Conservation (phyloP, 1,140 invertebrate genomes). For the Alviniconcha marisindica region DNA sequence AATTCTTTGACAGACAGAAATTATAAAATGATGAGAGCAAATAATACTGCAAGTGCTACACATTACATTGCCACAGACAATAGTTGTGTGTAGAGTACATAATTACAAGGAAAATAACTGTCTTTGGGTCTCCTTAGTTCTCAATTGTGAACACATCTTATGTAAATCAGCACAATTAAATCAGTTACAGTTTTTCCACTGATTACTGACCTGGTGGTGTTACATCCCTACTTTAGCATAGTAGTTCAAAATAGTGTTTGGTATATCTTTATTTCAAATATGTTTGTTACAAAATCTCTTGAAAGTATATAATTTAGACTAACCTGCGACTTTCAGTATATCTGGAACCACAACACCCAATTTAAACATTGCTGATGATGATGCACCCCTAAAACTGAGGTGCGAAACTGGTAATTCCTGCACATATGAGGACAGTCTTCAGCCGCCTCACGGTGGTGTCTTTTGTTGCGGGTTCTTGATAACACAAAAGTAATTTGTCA, state of each 20-base stretch:
- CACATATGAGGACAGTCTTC: neutral
- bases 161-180: no score
- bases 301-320: neutral
- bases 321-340: conserved; percentile 13
- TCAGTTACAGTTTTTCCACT: no score
- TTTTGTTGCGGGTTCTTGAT: neutral
- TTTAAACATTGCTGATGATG: neutral
- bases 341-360: neutral
- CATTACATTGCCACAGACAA: no score
- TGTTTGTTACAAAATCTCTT: conserved; percentile 13
- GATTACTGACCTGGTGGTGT: no score
- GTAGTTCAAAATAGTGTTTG: neutral
- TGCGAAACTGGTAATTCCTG: neutral
- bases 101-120: no score
- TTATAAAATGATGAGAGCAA: no score
- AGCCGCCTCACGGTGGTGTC: neutral
- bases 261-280: neutral
- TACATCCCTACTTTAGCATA: no score
- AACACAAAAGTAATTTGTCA: conserved; percentile 20
- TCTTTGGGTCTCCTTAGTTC: no score
- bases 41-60: no score
- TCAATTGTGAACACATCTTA: no score
- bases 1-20: no score
- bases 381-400: conserved; percentile 12
- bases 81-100: no score